phyloP scores from a whole-genome alignment of 2,888 invertebrate species.

The Myopa testacea region DNA sequence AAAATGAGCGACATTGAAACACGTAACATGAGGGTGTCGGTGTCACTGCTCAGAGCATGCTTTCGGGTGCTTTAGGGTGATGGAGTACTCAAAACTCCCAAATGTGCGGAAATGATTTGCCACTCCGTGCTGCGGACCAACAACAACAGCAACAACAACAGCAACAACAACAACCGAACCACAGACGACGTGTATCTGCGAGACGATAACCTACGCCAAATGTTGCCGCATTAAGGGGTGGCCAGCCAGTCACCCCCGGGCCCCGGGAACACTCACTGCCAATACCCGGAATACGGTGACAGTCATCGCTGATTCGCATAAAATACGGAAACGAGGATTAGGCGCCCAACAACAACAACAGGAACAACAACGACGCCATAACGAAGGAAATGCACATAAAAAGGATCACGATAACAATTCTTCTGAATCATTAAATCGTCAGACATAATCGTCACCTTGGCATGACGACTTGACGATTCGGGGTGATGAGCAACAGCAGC shows the following conservation, averaged over 20 bases:
- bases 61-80: background rate
- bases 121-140: background rate
- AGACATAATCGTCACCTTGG: constrained; percentile 38
- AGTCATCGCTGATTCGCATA: background rate
- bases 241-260: background rate
- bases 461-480: constrained; percentile 4
- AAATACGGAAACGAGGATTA: constrained; percentile 34
- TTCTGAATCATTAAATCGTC: constrained; percentile 40
- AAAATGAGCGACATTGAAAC: constrained; percentile 30
- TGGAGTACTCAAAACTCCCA: constrained; percentile 10
- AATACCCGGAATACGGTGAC: constrained; percentile 12
- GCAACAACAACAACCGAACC: background rate
- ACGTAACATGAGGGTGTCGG: background rate
- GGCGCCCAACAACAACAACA: constrained; percentile 24
- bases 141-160: background rate
- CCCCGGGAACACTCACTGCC: background rate
- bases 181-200: background rate
- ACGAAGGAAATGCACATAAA: constrained; percentile 10
- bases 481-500: constrained; percentile 12
- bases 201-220: constrained; percentile 21
- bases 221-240: constrained; percentile 18
- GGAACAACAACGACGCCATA: background rate
- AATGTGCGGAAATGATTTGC: constrained; percentile 20
- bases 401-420: constrained; percentile 28
- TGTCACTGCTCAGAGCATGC: background rate